Percentiles rank a stretch among this genome's conserved stretches.
Conservation (phyloP, 2,113 vertebrate genomes). For the Mormyrus lacerda region DNA sequence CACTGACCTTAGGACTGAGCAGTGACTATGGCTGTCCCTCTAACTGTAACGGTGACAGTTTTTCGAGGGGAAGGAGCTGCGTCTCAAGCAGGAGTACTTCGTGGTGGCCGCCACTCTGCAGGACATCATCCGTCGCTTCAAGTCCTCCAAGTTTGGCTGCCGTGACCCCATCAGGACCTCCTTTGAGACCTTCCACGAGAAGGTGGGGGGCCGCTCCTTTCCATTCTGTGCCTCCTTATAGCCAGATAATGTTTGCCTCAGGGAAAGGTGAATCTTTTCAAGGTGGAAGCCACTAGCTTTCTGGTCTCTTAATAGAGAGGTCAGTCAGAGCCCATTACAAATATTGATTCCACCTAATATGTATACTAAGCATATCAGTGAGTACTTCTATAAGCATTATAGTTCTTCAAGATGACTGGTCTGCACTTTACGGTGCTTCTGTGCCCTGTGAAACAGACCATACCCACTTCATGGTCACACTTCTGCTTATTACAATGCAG, state of each 20-base stretch:
- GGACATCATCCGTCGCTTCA: conserved; percentile 79
- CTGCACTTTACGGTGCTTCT: not conserved
- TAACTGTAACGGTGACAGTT: conserved; percentile 52
- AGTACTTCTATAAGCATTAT: not conserved
- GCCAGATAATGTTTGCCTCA: not conserved
- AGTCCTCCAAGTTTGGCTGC: conserved; percentile 81
- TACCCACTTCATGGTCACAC: not conserved
- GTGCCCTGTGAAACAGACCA: not conserved
- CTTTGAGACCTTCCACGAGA: conserved; percentile 75
- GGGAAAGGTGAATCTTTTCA: not conserved
- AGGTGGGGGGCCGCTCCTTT: conserved; percentile 53
- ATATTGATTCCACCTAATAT: conserved; percentile 1
- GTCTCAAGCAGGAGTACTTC: conserved; percentile 83
- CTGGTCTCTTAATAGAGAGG: not conserved
- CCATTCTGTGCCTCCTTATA: not conserved
- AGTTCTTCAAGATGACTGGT: not conserved
- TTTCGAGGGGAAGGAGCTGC: conserved; percentile 80
- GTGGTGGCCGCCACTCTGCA: conserved; percentile 80
- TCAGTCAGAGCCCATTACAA: not conserved
- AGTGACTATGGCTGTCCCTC: not conserved
- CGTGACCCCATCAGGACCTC: conserved; percentile 72
- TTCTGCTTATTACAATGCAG: not conserved
- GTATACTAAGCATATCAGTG: not conserved
- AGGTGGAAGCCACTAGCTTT: not conserved
- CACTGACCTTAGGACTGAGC: not conserved